Base-by-base conservation (phyloP, 2,113 vertebrate genomes). In the Ochotona curzoniae region DNA sequence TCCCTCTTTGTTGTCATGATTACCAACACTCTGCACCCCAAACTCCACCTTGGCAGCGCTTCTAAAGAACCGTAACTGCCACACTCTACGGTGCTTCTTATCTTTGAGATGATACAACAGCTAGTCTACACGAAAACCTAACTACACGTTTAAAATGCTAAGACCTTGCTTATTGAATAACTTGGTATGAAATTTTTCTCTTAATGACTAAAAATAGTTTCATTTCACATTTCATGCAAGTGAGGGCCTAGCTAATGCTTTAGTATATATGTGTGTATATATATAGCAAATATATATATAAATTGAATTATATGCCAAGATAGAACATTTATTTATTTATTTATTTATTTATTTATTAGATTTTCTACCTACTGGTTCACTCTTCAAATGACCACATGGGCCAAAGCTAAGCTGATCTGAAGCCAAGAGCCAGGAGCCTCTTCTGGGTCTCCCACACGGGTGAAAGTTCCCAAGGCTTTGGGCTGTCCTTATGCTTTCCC, bases 101-200 rank as follows among this genome's bases (percentile, higher is more conserved):
- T 70, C 83, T 15, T 32, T 9, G 57, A 73, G 75, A 47, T n/a
- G 69, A 51, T 90, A 92, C 30, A 23, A 75, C 13, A 57, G 54
- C 15, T 57, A 69, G n/a, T 74, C 78, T 51, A 73, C 10, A 18
- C 47, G 69, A 94, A 44, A 82, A 75, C 60, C 49, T 88, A 79
- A 89, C 51, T 80, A 79, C 44, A 73, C 32, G 64, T 88, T 80
- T 76, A 71, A 93, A 88, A 83, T 94, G 87, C 63, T 84, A 91
- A 91, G 44, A 89, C 79, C n/a, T 83, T 18, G 12, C 10, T 73
- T 87, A 21, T n/a, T 84, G n/a, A 90, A 12, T 86, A 87, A 88
- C 30, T 30, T 57, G 83, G 83, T 76, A 90, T 90, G 60, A 88
- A 74, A 69, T 13, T 75, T n/a, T 75, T 75, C n/a, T 91, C 74